Conservation (phyloP, 2,113 vertebrate genomes). For the Oncorhynchus nerka region DNA sequence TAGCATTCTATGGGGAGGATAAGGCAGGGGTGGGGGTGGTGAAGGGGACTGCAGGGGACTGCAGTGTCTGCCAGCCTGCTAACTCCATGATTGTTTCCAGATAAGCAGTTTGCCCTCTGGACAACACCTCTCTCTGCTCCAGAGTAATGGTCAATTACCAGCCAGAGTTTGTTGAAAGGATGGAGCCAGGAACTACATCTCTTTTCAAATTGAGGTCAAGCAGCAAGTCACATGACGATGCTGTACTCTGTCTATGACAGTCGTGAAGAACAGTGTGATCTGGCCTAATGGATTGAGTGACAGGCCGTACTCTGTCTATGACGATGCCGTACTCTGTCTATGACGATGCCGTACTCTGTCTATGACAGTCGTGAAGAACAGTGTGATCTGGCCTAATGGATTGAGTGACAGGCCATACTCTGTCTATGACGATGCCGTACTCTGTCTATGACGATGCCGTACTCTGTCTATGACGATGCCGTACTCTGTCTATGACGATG, state of each 20-base stretch:
- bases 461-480: background rate
- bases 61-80: constrained; percentile 59
- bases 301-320: too few species aligned
- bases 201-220: constrained; percentile 47
- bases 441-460: too few species aligned
- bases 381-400: too few species aligned
- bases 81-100: constrained; percentile 73
- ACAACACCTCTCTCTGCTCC: constrained; percentile 62
- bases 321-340: too few species aligned
- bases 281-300: background rate
- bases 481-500: background rate
- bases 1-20: too few species aligned
- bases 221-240: constrained; percentile 17
- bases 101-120: constrained; percentile 70
- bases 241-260: background rate
- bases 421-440: too few species aligned
- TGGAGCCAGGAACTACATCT: constrained; percentile 69
- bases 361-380: too few species aligned
- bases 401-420: too few species aligned
- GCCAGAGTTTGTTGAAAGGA: constrained; percentile 70
- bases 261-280: background rate
- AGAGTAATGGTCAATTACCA: constrained; percentile 72
- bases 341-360: too few species aligned
- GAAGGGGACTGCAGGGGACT: background rate
- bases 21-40: too few species aligned